A percentile compares a stretch with the other conserved stretches of the same genome.
phyloP scores from a whole-genome alignment of 2,797 vertebrate genomes.

The Enteromius unitaeniatus region DNA sequence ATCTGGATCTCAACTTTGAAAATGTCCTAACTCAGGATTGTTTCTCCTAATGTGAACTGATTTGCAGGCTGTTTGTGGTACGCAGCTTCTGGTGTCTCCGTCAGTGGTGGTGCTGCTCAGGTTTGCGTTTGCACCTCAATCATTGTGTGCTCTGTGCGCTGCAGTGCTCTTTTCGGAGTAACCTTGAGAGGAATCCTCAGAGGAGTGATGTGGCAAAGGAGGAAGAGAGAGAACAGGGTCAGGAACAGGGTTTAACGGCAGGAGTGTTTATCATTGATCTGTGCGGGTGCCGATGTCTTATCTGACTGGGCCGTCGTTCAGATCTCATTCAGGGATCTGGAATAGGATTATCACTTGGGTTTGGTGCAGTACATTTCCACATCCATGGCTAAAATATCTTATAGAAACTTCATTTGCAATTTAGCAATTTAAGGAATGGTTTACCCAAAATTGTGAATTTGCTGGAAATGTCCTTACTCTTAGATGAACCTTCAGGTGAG shows the following conservation, averaged over 20 bases:
- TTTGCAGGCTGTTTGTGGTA: background rate
- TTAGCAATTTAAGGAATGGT: background rate
- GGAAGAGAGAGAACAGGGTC: constrained; percentile 33
- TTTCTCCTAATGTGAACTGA: constrained; percentile 22
- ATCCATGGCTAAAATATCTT: background rate
- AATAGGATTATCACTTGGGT: background rate
- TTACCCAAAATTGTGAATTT: background rate
- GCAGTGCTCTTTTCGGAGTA: constrained; percentile 39
- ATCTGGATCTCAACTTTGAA: background rate
- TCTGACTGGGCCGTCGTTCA: constrained; percentile 22
- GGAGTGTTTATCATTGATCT: constrained; percentile 5
- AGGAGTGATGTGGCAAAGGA: constrained; percentile 38
- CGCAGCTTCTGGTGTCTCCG: background rate
- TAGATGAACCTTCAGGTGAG: background rate
- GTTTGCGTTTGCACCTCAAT: constrained; percentile 38
- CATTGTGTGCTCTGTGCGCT: background rate
- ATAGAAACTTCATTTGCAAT: background rate
- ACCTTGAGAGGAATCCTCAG: constrained; percentile 57
- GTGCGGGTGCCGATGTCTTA: constrained; percentile 7
- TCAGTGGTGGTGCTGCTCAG: constrained; percentile 1
- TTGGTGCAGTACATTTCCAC: background rate
- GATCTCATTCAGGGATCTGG: constrained; percentile 4
- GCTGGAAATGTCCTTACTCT: background rate
- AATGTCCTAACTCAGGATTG: background rate
- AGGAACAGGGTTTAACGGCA: constrained; percentile 6